These are phyloP conservation scores for Cephus pygmeus DNA, from an alignment of 2,888 invertebrate species.

Conservation along the genomic window DNA sequence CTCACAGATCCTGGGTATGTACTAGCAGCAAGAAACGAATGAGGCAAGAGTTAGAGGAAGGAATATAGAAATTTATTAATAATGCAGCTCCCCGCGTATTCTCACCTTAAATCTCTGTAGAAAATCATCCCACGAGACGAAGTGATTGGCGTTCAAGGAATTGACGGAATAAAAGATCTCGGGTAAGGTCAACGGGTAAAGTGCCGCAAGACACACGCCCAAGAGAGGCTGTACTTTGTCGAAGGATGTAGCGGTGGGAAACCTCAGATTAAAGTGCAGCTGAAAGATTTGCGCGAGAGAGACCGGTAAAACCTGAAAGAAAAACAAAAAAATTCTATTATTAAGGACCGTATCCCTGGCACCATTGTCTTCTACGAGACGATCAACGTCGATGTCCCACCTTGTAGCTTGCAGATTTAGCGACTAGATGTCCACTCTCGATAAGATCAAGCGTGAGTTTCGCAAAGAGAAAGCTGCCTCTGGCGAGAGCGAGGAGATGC, in stretches of 20 bases:
- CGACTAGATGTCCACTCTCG: conserved; percentile 90
- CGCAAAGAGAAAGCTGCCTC: conserved; percentile 92
- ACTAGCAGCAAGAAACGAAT: background rate
- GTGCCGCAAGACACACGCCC: conserved; percentile 89
- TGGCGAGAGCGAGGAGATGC: conserved; percentile 84
- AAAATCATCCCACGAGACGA: conserved; percentile 91
- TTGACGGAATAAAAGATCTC: conserved; percentile 96
- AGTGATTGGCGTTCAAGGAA: conserved; percentile 81
- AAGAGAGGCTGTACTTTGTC: conserved; percentile 90
- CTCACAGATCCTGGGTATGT: background rate
- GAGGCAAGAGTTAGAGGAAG: background rate
- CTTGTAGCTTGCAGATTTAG: conserved; percentile 94
- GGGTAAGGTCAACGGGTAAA: conserved; percentile 88
- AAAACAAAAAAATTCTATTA: background rate
- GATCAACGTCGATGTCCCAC: conserved; percentile 52
- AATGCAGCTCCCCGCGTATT: background rate
- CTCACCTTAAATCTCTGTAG: conserved; percentile 82
- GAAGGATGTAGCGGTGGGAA: conserved; percentile 90
- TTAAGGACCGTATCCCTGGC: background rate
- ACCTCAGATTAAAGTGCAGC: conserved; percentile 90
- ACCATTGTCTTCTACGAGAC: background rate
- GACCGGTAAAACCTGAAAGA: conserved; percentile 77
- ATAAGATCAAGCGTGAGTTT: conserved; percentile 92
- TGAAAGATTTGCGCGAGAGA: conserved; percentile 90
- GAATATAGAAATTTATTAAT: background rate